phyloP scores from a whole-genome alignment of 1,140 invertebrate genomes.

The Gryon sp. region DNA sequence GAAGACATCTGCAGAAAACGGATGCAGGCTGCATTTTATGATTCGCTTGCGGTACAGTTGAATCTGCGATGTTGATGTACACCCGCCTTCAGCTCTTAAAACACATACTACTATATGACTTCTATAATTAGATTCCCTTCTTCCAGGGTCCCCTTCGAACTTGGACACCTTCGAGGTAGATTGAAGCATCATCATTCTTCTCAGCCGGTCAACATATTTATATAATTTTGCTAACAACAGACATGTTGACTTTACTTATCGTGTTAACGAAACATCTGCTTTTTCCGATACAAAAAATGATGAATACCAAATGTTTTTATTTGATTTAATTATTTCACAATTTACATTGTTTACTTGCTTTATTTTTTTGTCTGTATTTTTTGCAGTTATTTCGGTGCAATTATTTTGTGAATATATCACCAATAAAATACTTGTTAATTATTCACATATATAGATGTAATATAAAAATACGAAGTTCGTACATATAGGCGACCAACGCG shows the following conservation, averaged over 20 bases:
- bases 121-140: constrained; percentile 78
- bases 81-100: constrained; percentile 65
- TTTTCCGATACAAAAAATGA: too few relatives aligned
- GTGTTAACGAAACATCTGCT: too few relatives aligned
- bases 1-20: constrained; percentile 76
- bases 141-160: constrained; percentile 53
- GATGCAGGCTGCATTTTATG: constrained; percentile 79
- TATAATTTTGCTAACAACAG: neutral
- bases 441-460: too few relatives aligned
- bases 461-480: neutral
- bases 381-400: too few relatives aligned
- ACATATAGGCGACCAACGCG: neutral
- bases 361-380: too few relatives aligned
- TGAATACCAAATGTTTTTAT: too few relatives aligned
- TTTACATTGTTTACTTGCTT: too few relatives aligned
- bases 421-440: too few relatives aligned
- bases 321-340: too few relatives aligned
- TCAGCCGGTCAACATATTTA: too few relatives aligned
- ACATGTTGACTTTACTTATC: constrained; percentile 11
- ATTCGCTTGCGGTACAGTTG: constrained; percentile 72
- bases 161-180: constrained; percentile 68
- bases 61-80: constrained; percentile 71
- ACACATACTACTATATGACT: constrained; percentile 66
- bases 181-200: too few relatives aligned
- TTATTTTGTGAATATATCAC: too few relatives aligned